A percentile compares a stretch with the other conserved stretches of the same genome.
Conservation (phyloP, 2,797 vertebrate genomes). For the Typhlichthys eigenmanni region DNA sequence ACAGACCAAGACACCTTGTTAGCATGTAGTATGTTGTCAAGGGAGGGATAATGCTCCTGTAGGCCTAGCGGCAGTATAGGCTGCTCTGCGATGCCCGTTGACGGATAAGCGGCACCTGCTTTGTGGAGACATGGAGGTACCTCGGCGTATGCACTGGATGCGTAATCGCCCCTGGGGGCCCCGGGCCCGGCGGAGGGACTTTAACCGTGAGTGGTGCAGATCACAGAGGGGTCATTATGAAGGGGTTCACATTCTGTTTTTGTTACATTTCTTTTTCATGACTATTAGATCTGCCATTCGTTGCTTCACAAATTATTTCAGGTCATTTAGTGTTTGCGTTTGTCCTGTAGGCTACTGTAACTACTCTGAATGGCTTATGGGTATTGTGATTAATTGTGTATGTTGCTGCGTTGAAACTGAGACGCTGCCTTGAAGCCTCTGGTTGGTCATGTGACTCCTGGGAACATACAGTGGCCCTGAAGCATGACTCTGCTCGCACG, state of each 20-base stretch:
- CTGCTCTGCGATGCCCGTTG: slow-evolving; percentile 28
- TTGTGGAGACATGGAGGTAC: slow-evolving; percentile 83
- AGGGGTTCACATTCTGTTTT: no score
- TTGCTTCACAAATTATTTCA: background rate
- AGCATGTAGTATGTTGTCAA: slow-evolving; percentile 17
- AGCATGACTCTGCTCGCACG: background rate
- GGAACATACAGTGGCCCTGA: slow-evolving; percentile 3
- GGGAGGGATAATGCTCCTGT: slow-evolving; percentile 1
- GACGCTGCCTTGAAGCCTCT: slow-evolving; percentile 26
- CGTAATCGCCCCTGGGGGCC: slow-evolving; percentile 83
- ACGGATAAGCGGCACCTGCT: slow-evolving; percentile 56
- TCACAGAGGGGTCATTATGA: background rate
- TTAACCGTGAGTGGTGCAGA: slow-evolving; percentile 84
- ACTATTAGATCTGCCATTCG: no score
- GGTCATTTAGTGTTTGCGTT: background rate
- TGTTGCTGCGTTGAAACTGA: slow-evolving; percentile 44
- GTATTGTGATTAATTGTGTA: slow-evolving; percentile 25
- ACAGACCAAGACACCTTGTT: background rate
- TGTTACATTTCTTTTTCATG: no score
- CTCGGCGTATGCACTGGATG: slow-evolving; percentile 85
- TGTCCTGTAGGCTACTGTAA: background rate
- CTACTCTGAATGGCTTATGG: background rate
- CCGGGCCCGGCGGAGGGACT: slow-evolving; percentile 70
- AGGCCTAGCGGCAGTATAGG: slow-evolving; percentile 28
- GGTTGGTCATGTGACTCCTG: slow-evolving; percentile 11